phyloP scores from a whole-genome alignment of 1,140 invertebrate species.

The Achroia grisella region DNA sequence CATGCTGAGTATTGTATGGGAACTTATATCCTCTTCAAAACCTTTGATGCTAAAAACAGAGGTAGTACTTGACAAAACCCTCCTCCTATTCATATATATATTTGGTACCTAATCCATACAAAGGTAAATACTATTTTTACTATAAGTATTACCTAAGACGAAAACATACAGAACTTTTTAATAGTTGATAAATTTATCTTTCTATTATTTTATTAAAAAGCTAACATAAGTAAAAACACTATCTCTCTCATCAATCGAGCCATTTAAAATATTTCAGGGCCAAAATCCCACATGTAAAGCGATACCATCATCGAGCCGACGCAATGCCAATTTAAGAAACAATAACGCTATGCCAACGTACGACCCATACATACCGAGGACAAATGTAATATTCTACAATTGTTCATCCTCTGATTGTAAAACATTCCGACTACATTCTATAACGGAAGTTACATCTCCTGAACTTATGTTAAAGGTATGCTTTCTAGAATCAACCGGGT shows the following conservation, averaged over 20 bases:
- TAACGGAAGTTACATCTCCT: conserved; percentile 33
- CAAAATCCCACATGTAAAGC: conserved; percentile 30
- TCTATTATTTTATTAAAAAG: too few relatives aligned
- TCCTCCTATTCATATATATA: neutral
- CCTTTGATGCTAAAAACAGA: neutral
- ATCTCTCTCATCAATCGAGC: neutral
- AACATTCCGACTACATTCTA: conserved; percentile 25
- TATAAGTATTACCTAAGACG: too few relatives aligned
- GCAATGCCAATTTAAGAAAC: conserved; percentile 2
- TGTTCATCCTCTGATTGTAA: conserved; percentile 31
- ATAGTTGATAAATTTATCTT: neutral
- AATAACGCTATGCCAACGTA: conserved; percentile 24
- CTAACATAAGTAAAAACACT: too few relatives aligned
- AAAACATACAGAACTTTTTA: too few relatives aligned
- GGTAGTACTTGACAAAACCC: neutral
- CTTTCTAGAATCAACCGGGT: conserved; percentile 12
- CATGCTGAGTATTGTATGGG: too few relatives aligned
- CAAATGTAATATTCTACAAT: conserved; percentile 30
- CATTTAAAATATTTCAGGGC: conserved; percentile 29
- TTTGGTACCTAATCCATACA: neutral
- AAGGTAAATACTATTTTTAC: neutral
- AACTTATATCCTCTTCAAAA: neutral
- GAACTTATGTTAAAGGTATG: conserved; percentile 29
- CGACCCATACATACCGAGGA: conserved; percentile 43
- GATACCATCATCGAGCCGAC: conserved; percentile 1